These are phyloP conservation scores for Gymnarchus niloticus DNA, from an alignment of 2,113 vertebrate genomes.

Conservation along the genomic window DNA sequence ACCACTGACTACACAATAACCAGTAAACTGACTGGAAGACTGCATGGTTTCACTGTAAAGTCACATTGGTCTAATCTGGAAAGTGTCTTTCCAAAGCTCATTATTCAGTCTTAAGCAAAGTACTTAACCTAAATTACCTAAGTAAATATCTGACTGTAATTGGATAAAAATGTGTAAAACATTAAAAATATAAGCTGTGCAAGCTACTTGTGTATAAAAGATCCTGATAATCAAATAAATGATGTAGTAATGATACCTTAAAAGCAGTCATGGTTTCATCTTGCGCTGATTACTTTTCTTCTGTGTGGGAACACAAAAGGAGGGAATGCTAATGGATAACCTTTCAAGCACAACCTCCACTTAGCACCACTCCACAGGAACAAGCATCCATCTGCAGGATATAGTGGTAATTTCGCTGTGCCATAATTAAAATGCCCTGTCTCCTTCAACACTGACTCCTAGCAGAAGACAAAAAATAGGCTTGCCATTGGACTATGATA, in stretches of 20 bases:
- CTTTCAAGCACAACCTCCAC: background rate
- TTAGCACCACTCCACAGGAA: background rate
- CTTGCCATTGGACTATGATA: background rate
- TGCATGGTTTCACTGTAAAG: background rate
- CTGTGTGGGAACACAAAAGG: background rate
- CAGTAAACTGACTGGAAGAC: background rate
- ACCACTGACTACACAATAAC: background rate
- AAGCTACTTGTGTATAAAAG: background rate
- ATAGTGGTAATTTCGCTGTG: background rate
- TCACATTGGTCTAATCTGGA: background rate
- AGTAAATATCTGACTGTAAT: background rate
- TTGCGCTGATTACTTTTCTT: background rate
- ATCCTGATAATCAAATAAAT: background rate
- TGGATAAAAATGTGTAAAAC: background rate
- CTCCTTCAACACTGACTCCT: background rate
- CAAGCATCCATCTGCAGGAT: background rate
- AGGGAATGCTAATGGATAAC: background rate
- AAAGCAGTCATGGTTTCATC: background rate
- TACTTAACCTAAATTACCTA: background rate
- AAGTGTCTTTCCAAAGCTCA: background rate
- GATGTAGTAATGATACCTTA: background rate
- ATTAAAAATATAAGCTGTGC: background rate
- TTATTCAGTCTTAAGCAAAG: background rate
- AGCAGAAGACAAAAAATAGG: background rate
- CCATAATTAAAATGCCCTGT: background rate